Evolutionary conservation across 53 echinoderm and acorn worm species (phyloP).

Genomic region (Pentamera pediparva): DNA sequence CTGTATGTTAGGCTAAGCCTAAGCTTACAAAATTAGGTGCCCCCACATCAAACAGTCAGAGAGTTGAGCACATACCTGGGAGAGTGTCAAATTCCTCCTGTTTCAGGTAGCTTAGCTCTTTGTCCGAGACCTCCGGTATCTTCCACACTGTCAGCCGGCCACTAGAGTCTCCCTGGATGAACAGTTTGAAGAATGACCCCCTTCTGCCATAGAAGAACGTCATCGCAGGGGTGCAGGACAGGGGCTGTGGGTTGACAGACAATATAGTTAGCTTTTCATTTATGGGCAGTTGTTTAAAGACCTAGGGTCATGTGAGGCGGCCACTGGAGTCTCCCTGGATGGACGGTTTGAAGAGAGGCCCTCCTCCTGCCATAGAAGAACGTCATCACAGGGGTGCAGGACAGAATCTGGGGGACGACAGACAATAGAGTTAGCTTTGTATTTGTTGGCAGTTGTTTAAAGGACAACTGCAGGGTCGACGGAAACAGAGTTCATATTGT

Average conservation of each 20-base stretch:
- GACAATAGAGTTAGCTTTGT: not conserved
- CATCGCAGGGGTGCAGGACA: slow-evolving; percentile 95
- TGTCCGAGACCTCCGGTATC: slow-evolving; percentile 96
- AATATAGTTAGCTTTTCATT: not conserved
- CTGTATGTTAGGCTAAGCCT: too few relatives aligned
- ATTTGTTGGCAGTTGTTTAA: too few relatives aligned
- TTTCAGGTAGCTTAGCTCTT: slow-evolving; percentile 93
- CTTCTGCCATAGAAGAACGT: slow-evolving; percentile 97
- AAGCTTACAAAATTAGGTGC: too few relatives aligned
- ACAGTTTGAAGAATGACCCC: slow-evolving; percentile 91
- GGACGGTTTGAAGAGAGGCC: slow-evolving; percentile 84
- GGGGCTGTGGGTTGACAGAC: slow-evolving; percentile 45
- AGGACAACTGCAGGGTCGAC: too few relatives aligned
- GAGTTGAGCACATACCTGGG: slow-evolving; percentile 66
- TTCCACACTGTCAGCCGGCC: slow-evolving; percentile 84
- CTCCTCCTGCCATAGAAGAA: slow-evolving; percentile 96
- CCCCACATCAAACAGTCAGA: not conserved
- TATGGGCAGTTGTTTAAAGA: too few relatives aligned
- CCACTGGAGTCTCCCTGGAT: slow-evolving; percentile 85
- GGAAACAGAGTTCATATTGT: too few relatives aligned
- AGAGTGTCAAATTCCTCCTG: slow-evolving; percentile 98
- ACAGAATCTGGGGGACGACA: slow-evolving; percentile 63
- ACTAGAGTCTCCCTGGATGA: slow-evolving; percentile 83
- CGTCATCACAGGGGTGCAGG: slow-evolving; percentile 91
- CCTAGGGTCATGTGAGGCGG: slow-evolving; percentile 60